Conservation (phyloP, 2,888 invertebrate species). For the Hydroisotoma schaefferi region DNA sequence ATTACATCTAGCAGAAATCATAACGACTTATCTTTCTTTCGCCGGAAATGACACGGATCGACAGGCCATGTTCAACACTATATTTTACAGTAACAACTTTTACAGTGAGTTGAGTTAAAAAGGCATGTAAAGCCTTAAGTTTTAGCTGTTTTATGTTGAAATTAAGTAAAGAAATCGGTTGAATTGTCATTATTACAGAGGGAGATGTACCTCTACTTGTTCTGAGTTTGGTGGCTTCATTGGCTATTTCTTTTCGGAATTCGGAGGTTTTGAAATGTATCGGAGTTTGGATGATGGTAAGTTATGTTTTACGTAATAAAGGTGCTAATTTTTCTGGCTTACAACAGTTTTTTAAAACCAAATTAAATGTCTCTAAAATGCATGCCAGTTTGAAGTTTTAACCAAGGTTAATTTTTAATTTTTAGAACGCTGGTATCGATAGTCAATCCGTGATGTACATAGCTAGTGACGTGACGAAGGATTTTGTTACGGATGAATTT, state of each 20-base stretch:
- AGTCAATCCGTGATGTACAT: slow-evolving; percentile 28
- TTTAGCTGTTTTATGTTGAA: not conserved
- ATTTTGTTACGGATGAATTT: slow-evolving; percentile 33
- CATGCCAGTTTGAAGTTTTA: not conserved
- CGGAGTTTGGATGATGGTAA: slow-evolving; percentile 40
- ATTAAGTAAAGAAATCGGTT: not conserved
- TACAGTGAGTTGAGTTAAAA: slow-evolving; percentile 26
- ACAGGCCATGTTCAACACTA: slow-evolving; percentile 32
- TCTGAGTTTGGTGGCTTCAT: slow-evolving; percentile 27
- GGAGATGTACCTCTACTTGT: slow-evolving; percentile 34
- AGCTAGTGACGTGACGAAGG: slow-evolving; percentile 30
- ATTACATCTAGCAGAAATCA: slow-evolving; percentile 27
- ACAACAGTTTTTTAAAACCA: not conserved
- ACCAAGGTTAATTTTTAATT: not conserved
- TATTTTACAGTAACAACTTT: slow-evolving; percentile 32
- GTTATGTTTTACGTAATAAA: not conserved
- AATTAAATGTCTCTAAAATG: not conserved
- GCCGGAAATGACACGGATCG: slow-evolving; percentile 32
- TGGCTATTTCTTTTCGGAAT: slow-evolving; percentile 35
- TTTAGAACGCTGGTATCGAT: slow-evolving; percentile 31
- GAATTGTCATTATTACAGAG: slow-evolving; percentile 10
- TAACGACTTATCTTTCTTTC: slow-evolving; percentile 23
- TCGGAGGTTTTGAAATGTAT: slow-evolving; percentile 33
- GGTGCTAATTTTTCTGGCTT: too few species aligned
- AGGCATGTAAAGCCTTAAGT: too few species aligned